Evolutionary conservation across 2,113 vertebrate genomes (phyloP).

Genomic region (Platysternon megacephalum): DNA sequence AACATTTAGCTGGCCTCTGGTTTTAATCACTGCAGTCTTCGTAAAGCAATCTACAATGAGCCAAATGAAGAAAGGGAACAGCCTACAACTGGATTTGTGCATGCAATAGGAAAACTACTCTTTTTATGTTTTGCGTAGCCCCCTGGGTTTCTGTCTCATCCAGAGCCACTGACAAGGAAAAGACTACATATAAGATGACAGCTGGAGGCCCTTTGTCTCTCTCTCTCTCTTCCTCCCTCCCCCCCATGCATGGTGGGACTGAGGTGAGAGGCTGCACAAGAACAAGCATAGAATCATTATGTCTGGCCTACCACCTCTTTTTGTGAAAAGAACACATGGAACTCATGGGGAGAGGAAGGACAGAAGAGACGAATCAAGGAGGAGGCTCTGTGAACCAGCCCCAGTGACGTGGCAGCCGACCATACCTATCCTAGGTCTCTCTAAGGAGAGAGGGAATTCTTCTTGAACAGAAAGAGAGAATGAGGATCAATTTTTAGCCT

Average conservation of each 20-base stretch:
- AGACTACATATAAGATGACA: background rate
- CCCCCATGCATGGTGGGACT: background rate
- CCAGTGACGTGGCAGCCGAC: background rate
- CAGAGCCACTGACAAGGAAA: background rate
- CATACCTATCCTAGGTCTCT: background rate
- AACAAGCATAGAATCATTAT: background rate
- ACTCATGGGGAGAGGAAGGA: background rate
- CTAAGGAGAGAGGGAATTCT: background rate
- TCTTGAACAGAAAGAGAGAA: background rate
- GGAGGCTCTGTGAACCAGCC: background rate
- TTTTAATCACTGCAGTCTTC: background rate
- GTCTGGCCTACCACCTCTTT: background rate
- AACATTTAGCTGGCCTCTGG: background rate
- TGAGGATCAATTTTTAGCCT: background rate
- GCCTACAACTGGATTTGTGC: background rate
- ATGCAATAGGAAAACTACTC: background rate
- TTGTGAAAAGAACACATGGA: background rate
- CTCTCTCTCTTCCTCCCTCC: too few relatives aligned
- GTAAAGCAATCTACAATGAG: background rate
- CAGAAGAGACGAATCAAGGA: background rate
- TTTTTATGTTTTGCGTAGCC: background rate
- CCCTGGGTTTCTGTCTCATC: background rate
- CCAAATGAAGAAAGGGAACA: background rate
- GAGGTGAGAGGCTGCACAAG: background rate
- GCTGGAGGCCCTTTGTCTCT: background rate